Base-by-base conservation (phyloP, 92 coral and sea anemone species). In the Epizoanthus rinbou region DNA sequence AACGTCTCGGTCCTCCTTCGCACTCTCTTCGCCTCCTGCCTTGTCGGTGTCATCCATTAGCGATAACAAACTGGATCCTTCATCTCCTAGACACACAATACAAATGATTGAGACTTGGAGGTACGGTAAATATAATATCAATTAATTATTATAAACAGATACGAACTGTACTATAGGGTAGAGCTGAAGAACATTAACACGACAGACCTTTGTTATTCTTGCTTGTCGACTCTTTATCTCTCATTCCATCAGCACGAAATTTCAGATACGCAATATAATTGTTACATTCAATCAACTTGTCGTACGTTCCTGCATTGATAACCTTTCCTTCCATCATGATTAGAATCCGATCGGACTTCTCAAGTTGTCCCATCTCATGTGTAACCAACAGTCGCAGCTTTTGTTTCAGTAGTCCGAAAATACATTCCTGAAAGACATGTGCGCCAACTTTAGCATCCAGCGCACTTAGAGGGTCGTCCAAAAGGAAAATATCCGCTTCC, bases 391-490 rank as follows among this genome's bases (percentile, higher is more conserved):
- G 62, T 15, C 62, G 21, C 39, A 75, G 52, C 81, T 62, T 57
- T 9, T 75, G 67, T 57, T 13, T 62, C 25, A 75, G 41, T 0
- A 75, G 45, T 54, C 68, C 81, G 24, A 35, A 62, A 35, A 75
- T 57, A 25, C 81, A 75, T 15, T 45, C 64, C 62, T 67, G n/a
- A 37, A 71, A 83, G 11, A 83, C 43, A 43, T 73, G 74, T n/a
- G 63, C 73, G n/a, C 80, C 59, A 41, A 83, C 80, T 16, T 83
- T 83, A 45, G 80, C 80, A 59, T 83, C 86, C 22, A 83, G 67
- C 17, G 86, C 74, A 33, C 86, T 72, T 19, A 83, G 19, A 1
- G 86, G 86, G n/a, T 83, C 86, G 59, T 83, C 86, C 72, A 83
- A 57, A 13, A 83, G 76, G 43, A 70, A 83, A 41, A 83, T 83